Evolutionary conservation across 92 coral and sea anemone genomes (phyloP).

Genomic region (Porites evermanni): DNA sequence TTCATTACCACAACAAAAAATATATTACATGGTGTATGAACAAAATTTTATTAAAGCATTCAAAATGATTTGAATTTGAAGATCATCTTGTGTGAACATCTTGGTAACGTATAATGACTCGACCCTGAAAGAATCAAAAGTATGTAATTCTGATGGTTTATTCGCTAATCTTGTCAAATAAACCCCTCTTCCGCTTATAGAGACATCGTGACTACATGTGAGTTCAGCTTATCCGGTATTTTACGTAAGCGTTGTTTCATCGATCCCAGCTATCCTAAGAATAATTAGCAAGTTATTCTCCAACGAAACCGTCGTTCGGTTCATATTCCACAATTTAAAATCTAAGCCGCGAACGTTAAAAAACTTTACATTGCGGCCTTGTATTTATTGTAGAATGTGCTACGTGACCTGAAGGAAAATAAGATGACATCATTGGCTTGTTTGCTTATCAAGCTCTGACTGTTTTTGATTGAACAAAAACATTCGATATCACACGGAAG

Average conservation of each 20-base stretch:
- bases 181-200: slow-evolving; percentile 22
- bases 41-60: background rate
- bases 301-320: background rate
- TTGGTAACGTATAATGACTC: background rate
- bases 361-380: background rate
- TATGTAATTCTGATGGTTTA: slow-evolving; percentile 8
- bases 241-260: background rate
- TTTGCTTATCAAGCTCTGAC: slow-evolving; percentile 1
- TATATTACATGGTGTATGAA: background rate
- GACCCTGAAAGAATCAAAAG: slow-evolving; percentile 11
- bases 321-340: background rate
- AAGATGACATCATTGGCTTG: slow-evolving; percentile 30
- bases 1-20: slow-evolving; percentile 11
- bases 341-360: background rate
- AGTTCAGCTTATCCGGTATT: slow-evolving; percentile 39
- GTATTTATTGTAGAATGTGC: background rate
- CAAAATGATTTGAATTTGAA: background rate
- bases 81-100: background rate
- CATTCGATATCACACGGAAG: background rate
- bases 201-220: slow-evolving; percentile 29
- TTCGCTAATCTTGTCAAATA: slow-evolving; percentile 33
- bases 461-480: background rate
- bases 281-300: background rate
- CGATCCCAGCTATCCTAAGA: background rate
- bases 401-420: slow-evolving; percentile 19